These are phyloP conservation scores for Fistularia commersonii DNA, from an alignment of 2,797 vertebrate genomes.

Conservation along the genomic window DNA sequence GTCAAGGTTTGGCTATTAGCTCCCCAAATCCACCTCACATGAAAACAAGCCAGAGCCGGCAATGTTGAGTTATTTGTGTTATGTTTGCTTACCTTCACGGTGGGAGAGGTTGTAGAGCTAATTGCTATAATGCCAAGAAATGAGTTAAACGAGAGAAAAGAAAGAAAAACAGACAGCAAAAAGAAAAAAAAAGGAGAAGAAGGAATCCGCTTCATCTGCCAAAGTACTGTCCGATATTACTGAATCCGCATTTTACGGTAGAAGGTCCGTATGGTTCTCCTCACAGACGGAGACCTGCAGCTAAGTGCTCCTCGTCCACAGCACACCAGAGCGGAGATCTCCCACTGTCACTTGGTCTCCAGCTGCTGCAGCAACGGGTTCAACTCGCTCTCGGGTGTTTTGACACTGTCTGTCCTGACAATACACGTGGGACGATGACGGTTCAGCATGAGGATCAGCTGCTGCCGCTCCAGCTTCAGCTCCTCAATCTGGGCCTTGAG, in stretches of 20 bases:
- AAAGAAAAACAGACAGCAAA: not conserved
- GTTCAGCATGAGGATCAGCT: constrained; percentile 94
- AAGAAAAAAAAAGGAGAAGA: constrained; percentile 14
- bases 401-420: constrained; percentile 90
- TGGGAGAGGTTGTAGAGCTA: no score
- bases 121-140: no score
- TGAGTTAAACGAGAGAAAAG: no score
- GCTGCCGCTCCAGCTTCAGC: constrained; percentile 92
- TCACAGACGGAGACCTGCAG: constrained; percentile 36
- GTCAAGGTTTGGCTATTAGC: no score
- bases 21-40: no score
- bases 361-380: constrained; percentile 89
- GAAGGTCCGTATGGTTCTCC: constrained; percentile 42
- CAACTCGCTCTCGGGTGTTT: constrained; percentile 85
- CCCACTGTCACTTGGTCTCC: constrained; percentile 79
- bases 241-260: constrained; percentile 40
- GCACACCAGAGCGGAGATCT: constrained; percentile 44
- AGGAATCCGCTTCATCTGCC: constrained; percentile 23
- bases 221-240: constrained; percentile 43
- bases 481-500: constrained; percentile 96
- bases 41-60: no score
- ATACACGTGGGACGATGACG: constrained; percentile 95
- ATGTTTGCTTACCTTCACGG: constrained; percentile 8
- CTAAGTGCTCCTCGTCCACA: constrained; percentile 70
- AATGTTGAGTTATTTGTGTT: no score